Base-by-base conservation (phyloP, 1,140 invertebrate species). In the Pseudomyrmex sp. region DNA sequence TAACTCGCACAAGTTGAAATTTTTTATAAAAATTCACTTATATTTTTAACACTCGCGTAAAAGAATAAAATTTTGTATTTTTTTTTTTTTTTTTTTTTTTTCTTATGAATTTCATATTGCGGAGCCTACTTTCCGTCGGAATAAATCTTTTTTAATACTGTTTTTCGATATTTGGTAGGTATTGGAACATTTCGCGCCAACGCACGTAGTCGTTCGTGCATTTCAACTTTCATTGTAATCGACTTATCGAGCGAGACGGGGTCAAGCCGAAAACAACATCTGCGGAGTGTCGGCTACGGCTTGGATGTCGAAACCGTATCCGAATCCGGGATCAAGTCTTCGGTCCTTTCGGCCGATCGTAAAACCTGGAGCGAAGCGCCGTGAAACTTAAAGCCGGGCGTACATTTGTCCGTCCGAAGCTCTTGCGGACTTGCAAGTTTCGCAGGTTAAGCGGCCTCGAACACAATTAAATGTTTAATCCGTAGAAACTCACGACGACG, bases 401-500 rank as follows among this genome's bases (percentile, higher is more conserved):
- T 35, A 52, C 23, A 70, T 23, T 56, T 80, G 54, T 80, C n/a
- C 26, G 46, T 23, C 23, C 54, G 44, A 48, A 70, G 76, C 54
- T 70, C 23, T 50, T 50, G 20, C 35, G n/a, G 20, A 35, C 44
- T 79, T n/a, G 12, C 44, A 59, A 70, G 52, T 79, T 58, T 69
- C 44, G 20, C 18, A 26, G 63, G 12, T n/a, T 80, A 80, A 80
- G 46, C 54, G 3, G 35, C 20, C 15, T 20, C 48, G 23, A 72
- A 80, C 52, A 56, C 44, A 80, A 80, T 80, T 80, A 80, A 80
- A 35, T 70, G 54, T 48, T 59, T 80, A 70, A 80, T 80, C 54
- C 56, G 54, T 61, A 50, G 52, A 12, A 79, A 79, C 58, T 69
- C 20, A 46, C 18, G 75, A 76, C 26, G 23, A 9, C 18, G 35